A percentile compares a stretch with the other conserved stretches of the same genome.
phyloP scores from a whole-genome alignment of 37 sponge, comb jelly and placozoan species.

The Oopsacas minuta region DNA sequence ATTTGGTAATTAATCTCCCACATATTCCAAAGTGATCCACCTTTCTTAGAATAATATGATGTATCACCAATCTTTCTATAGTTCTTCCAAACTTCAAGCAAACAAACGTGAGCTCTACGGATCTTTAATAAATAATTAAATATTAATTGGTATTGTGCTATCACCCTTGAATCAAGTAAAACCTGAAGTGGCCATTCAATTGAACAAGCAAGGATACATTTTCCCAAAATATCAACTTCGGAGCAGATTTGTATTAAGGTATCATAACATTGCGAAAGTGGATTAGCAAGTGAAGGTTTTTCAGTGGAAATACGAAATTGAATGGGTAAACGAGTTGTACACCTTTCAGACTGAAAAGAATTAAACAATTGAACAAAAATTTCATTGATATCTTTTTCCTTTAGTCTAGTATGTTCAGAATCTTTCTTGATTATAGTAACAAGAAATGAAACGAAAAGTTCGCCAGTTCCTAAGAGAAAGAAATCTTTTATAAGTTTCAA shows the following conservation, averaged over 20 bases:
- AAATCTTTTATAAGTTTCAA: constrained; percentile 59
- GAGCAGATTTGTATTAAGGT: neutral
- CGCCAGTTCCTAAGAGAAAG: constrained; percentile 86
- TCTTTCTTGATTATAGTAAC: constrained; percentile 22
- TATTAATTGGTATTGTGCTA: neutral
- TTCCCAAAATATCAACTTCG: neutral
- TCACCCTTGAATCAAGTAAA: neutral
- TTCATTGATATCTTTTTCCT: neutral
- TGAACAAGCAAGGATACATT: neutral
- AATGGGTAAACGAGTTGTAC: neutral
- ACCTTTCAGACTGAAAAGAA: neutral
- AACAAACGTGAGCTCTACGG: neutral
- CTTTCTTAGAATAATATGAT: neutral
- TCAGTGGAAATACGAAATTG: neutral
- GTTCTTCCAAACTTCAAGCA: constrained; percentile 8
- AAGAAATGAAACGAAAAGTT: constrained; percentile 70
- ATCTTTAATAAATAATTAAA: neutral
- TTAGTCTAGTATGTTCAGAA: neutral
- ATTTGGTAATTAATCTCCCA: neutral
- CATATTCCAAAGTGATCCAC: neutral
- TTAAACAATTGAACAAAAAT: neutral
- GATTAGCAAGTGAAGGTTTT: neutral
- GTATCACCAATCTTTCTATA: neutral
- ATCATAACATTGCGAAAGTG: neutral
- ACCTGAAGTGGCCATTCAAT: neutral